Evolutionary conservation across 2,888 invertebrate species (phyloP).

Genomic region (Lydus trimaculatus): DNA sequence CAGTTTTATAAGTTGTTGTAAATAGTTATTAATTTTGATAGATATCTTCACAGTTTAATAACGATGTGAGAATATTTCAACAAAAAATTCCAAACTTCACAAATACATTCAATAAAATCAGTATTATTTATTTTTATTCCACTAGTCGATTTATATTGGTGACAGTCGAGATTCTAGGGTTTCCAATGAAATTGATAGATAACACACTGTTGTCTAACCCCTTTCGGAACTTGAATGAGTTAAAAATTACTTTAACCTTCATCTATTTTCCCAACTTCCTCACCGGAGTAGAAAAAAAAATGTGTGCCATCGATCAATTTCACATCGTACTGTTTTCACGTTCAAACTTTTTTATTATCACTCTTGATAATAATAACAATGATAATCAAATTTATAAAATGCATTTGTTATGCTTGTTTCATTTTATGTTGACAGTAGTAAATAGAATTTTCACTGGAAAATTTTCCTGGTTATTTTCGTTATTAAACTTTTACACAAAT

Average conservation of each 20-base stretch:
- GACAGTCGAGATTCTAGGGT: background rate
- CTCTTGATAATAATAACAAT: background rate
- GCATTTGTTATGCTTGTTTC: background rate
- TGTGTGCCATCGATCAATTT: background rate
- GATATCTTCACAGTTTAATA: background rate
- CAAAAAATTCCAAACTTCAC: too few species aligned
- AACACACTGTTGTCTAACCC: background rate
- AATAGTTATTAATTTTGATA: slow-evolving; percentile 1
- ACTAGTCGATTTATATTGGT: background rate
- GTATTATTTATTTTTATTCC: background rate
- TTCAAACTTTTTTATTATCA: background rate
- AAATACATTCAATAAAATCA: background rate
- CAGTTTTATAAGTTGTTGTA: background rate
- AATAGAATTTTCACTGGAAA: background rate
- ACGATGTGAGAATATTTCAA: background rate
- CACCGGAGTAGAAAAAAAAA: too few species aligned
- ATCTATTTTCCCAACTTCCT: background rate
- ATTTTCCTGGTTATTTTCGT: background rate
- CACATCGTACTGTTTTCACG: background rate
- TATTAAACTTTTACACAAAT: background rate
- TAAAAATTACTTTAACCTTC: background rate
- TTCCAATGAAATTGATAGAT: background rate
- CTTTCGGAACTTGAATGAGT: background rate
- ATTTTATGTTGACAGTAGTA: background rate
- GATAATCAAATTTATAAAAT: too few species aligned